These are phyloP conservation scores for Lepilemur septentrionalis DNA, from an alignment of 2,797 vertebrate genomes.

Conservation along the genomic window DNA sequence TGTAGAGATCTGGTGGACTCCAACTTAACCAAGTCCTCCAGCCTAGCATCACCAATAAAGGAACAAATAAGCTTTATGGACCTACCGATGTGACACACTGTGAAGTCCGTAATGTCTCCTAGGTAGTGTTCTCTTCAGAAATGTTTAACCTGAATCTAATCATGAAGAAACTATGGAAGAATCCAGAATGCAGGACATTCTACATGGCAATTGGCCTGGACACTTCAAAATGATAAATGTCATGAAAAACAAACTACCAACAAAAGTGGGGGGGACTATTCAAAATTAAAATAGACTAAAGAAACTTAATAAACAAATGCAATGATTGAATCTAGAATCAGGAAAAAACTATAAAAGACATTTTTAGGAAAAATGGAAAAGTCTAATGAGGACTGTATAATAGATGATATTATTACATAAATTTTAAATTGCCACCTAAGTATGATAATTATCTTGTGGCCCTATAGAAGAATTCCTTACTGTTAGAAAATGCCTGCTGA, in stretches of 20 bases:
- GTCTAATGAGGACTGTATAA: not conserved
- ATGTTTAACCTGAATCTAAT: conserved; percentile 4
- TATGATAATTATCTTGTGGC: not conserved
- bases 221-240: conserved; percentile 4
- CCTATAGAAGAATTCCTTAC: conserved; percentile 7
- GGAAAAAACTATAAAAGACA: not conserved
- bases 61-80: not conserved
- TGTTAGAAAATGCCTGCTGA: not conserved
- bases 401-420: not conserved
- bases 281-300: not conserved
- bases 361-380: not conserved
- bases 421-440: not conserved
- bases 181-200: not conserved
- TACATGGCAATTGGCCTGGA: not conserved
- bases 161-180: not conserved
- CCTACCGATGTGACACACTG: not conserved
- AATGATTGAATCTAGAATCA: not conserved
- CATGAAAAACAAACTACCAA: conserved; percentile 34
- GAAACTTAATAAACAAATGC: not conserved
- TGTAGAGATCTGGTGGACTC: not conserved
- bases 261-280: not conserved
- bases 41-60: not conserved
- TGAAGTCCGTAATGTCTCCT: not conserved
- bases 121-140: not conserved
- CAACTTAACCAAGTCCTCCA: not conserved